These are phyloP conservation scores for Bubo scandiacus DNA, from an alignment of 2,113 vertebrate genomes.

Conservation along the genomic window DNA sequence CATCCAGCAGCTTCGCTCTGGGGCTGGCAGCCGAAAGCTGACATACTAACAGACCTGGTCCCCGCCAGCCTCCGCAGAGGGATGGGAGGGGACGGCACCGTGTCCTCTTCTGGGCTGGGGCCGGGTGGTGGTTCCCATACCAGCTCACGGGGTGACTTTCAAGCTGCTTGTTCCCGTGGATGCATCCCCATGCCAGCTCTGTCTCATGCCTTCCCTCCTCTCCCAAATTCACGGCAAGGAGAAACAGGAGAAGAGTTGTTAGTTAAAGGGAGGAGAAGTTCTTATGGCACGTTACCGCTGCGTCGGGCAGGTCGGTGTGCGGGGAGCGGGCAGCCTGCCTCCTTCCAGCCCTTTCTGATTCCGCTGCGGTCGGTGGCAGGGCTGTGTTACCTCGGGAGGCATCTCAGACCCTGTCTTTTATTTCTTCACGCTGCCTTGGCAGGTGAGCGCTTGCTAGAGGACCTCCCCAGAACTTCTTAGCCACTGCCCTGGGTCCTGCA, in stretches of 20 bases:
- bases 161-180: background rate
- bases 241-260: background rate
- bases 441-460: no score
- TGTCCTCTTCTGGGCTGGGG: background rate
- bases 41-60: background rate
- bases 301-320: background rate
- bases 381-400: background rate
- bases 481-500: background rate
- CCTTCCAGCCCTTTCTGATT: background rate
- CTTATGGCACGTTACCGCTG: background rate
- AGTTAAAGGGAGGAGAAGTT: background rate
- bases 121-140: background rate
- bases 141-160: rapidly evolving
- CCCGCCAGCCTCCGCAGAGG: background rate
- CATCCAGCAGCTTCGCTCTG: background rate
- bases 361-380: background rate
- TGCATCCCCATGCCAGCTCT: rapidly evolving
- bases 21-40: background rate
- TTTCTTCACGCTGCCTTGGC: background rate
- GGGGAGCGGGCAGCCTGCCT: rapidly evolving
- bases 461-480: background rate
- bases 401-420: background rate
- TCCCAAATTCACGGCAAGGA: background rate
- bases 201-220: rapidly evolving
- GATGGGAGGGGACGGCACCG: rapidly evolving